These are phyloP conservation scores for Villa cingulata DNA, from an alignment of 2,888 invertebrate genomes.

Conservation along the genomic window DNA sequence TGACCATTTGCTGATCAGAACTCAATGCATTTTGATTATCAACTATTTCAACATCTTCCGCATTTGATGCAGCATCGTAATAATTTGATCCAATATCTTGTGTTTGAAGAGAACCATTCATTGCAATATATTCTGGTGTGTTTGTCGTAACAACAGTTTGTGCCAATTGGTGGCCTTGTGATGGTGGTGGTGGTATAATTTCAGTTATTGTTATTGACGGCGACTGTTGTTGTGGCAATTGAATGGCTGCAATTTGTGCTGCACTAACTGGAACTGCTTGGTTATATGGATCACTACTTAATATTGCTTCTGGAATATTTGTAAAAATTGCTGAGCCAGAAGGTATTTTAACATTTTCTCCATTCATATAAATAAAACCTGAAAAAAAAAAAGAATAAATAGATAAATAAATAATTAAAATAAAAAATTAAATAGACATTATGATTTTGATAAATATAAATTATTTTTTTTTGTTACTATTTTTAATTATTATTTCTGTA, in stretches of 20 bases:
- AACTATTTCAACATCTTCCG: conserved; percentile 22
- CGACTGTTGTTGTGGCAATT: conserved; percentile 24
- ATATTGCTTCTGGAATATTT: conserved; percentile 52
- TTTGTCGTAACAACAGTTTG: conserved; percentile 8
- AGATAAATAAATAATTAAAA: conserved; percentile 8
- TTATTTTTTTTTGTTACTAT: too few relatives aligned
- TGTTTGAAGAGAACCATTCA: conserved; percentile 29
- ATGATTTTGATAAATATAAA: too few relatives aligned
- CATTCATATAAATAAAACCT: conserved; percentile 73
- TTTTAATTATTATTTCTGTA: too few relatives aligned
- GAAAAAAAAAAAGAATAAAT: conserved; percentile 19
- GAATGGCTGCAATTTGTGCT: conserved; percentile 26
- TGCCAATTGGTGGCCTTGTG: conserved; percentile 18
- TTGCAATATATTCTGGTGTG: conserved; percentile 17
- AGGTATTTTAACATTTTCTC: conserved; percentile 64
- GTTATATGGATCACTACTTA: conserved; percentile 33
- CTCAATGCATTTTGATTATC: conserved; percentile 1
- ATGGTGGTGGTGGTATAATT: conserved; percentile 16
- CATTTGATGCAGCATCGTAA: conserved; percentile 10
- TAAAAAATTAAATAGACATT: conserved; percentile 20
- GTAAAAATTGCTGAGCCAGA: conserved; percentile 51
- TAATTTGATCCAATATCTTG: conserved; percentile 13
- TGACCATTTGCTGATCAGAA: background rate
- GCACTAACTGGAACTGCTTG: conserved; percentile 26
- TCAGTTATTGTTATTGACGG: conserved; percentile 13